Evolutionary conservation across 2,113 vertebrate species (phyloP).

Genomic region (Dolichallabes microphthalmus): DNA sequence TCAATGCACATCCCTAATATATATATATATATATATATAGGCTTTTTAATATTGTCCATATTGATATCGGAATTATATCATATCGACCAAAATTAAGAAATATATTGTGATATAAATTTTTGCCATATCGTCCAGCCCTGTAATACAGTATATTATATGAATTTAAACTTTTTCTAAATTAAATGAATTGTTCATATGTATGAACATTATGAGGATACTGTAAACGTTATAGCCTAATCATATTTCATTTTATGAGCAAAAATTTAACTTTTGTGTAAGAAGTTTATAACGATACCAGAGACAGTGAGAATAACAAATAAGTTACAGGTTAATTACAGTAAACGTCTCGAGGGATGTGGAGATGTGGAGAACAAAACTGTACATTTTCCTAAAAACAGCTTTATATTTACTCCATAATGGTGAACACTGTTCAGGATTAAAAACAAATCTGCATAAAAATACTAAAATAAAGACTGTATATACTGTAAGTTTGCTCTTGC

Average conservation of each 20-base stretch:
- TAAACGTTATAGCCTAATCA: neutral
- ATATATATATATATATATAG: too few relatives aligned
- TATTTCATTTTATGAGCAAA: neutral
- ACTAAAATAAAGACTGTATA: neutral
- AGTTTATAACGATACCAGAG: neutral
- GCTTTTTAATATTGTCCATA: too few relatives aligned
- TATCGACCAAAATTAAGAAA: too few relatives aligned
- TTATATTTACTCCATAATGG: neutral
- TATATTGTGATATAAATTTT: too few relatives aligned
- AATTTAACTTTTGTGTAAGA: neutral
- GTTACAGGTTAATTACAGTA: neutral
- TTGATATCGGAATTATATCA: too few relatives aligned
- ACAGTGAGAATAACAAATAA: neutral
- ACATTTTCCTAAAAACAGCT: neutral
- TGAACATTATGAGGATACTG: neutral
- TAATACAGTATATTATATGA: neutral
- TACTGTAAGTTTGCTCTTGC: neutral
- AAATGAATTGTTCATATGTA: neutral
- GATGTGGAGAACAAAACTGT: neutral
- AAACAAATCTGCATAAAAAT: neutral
- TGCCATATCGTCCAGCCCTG: too few relatives aligned
- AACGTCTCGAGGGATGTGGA: neutral
- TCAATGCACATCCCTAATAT: too few relatives aligned
- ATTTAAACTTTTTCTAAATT: neutral
- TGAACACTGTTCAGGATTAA: neutral